Evolutionary conservation across 2,113 vertebrate species (phyloP).

Genomic region (Hystrix cristata): DNA sequence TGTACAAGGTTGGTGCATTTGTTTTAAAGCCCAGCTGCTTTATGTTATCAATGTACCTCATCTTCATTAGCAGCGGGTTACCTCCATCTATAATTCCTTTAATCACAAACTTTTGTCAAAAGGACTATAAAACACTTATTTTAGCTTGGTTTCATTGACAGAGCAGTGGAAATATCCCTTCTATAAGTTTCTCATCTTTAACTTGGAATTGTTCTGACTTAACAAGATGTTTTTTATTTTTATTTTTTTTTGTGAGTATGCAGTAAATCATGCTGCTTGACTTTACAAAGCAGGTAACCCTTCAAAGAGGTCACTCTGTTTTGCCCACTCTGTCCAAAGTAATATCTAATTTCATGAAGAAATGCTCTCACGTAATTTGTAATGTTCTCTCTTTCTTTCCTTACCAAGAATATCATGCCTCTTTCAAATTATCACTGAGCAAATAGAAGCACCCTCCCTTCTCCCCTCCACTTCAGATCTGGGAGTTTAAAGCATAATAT

Average conservation of each 20-base stretch:
- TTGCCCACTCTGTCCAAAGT: conserved; percentile 20
- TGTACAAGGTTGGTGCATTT: background rate
- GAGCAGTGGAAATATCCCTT: background rate
- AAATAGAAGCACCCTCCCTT: background rate
- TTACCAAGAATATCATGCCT: conserved; percentile 22
- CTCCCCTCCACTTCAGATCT: background rate
- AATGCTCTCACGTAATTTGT: background rate
- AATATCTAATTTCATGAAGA: conserved; percentile 64
- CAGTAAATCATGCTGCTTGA: conserved; percentile 15
- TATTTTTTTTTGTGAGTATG: background rate
- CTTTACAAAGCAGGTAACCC: conserved; percentile 25
- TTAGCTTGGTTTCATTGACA: conserved; percentile 54
- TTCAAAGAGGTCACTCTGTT: conserved; percentile 40
- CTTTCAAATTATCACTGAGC: conserved; percentile 50
- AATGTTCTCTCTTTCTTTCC: conserved; percentile 41
- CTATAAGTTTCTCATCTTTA: conserved; percentile 17
- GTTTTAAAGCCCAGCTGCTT: conserved; percentile 26
- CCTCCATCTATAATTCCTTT: background rate
- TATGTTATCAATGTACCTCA: background rate
- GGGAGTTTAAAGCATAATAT: conserved; percentile 55
- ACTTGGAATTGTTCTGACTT: conserved; percentile 50
- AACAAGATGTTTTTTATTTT: conserved; percentile 41
- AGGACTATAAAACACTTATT: conserved; percentile 41
- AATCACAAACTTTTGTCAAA: conserved; percentile 52
- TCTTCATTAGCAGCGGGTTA: background rate